Evolutionary conservation across 53 echinoderm and acorn worm species (phyloP), one percentile per base, ranked within the genome.

Genomic region (Crossaster papposus): DNA sequence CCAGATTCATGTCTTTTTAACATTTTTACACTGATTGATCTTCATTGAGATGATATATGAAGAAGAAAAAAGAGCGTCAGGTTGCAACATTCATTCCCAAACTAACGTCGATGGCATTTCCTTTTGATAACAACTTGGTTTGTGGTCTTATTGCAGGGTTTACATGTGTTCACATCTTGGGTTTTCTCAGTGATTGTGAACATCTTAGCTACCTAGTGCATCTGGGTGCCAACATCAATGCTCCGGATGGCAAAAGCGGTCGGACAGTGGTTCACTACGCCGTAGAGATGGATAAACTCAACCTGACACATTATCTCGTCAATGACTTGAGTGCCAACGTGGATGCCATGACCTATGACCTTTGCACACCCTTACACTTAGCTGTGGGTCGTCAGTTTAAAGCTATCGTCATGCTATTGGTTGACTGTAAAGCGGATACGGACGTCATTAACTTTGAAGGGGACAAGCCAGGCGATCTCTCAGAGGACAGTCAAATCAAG

Each of bases 161-260:
- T 54, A 94, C 98, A 34, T 97, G 98, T 70, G 28, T 93, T 55
- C 98, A 97, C 72, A 79, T 97, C 78, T 92, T 95, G 70, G 91
- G 94, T 22, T 85, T 90, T 14, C 76, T 72, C 17, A 13, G 30
- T 20, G 90, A 94, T 72, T 14, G 72, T 0, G 54, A 91, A 2
- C 91, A 96, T 11, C 74, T 97, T 32, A 51, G 22, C 24, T 96
- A 96, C 58, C 88, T 97, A 55, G 85, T 89, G 2, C 72, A 44
- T 0, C 81, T 90, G 28, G 96, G 98, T 13, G 93, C 91, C 76
- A 81, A 96, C 79, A 89, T 97, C 37, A 93, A 96, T 53, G 94
- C 93, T 23, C 90, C 94, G 13, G 98, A 97, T 58, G 94, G 95
- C 10, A 97, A 96, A 89, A 97, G 98, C 54, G 98, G 98, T 37